These are phyloP conservation scores for Melanocharis versteri DNA, from an alignment of 2,113 vertebrate genomes.

Conservation along the genomic window DNA sequence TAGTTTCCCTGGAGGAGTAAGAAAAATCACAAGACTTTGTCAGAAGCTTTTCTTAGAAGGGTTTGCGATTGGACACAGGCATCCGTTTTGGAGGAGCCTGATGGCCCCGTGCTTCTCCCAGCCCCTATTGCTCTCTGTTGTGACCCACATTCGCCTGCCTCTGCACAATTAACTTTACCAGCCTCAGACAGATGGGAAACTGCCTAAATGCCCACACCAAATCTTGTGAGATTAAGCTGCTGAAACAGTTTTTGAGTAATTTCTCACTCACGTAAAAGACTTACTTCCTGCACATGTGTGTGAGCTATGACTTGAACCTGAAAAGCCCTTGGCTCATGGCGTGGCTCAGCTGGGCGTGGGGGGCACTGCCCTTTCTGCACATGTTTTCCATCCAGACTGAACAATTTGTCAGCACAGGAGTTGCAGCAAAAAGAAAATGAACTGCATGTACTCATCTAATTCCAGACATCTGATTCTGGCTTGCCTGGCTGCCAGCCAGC, in stretches of 20 bases:
- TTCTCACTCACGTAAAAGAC: not conserved
- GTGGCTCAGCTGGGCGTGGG: not conserved
- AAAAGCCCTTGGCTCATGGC: not conserved
- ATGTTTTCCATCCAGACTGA: not conserved
- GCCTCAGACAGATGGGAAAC: not conserved
- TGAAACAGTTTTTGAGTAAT: not conserved
- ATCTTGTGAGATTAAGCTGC: not conserved
- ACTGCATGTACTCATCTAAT: not conserved
- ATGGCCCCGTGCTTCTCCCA: not conserved
- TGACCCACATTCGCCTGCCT: not conserved
- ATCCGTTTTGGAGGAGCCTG: not conserved
- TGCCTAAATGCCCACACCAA: not conserved
- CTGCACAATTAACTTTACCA: not conserved
- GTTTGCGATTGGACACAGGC: not conserved
- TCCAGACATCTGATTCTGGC: not conserved
- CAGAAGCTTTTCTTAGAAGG: not conserved
- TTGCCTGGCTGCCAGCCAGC: not conserved
- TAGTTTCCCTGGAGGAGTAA: constrained; percentile 36
- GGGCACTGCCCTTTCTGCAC: not conserved
- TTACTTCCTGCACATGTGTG: not conserved
- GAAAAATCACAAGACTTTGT: not conserved
- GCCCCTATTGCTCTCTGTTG: not conserved
- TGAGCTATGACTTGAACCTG: not conserved
- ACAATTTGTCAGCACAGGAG: not conserved
- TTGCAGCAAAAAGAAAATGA: not conserved